Base-by-base conservation (phyloP, 2,113 vertebrate genomes). In the Herpailurus yagouaroundi region DNA sequence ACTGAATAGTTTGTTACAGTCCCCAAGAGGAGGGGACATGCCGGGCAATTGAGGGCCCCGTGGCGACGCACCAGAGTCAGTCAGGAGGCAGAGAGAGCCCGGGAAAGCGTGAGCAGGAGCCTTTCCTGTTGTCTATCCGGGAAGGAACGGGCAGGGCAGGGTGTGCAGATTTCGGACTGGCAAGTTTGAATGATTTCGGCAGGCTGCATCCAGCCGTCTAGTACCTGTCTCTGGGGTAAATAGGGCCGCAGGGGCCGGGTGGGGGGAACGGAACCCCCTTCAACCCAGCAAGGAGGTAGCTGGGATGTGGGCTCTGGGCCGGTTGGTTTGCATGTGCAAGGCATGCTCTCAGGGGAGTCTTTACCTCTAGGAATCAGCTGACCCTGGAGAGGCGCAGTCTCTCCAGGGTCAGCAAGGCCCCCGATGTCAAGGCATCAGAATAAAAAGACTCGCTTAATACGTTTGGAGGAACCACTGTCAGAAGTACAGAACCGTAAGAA, bases 201-300 rank as follows among this genome's bases (percentile, higher is more conserved):
- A 68, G 21, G 31, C 29, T 7, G 1, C 50, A 29, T 60, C 36
- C 21, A 55, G 63, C 12, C 38, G n/a, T 18, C 19, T 66, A 29
- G 23, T 27, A 3, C n/a, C 25, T 23, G 76, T 63, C 50, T 38
- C 52, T 29, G 33, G 52, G 0, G 36, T 74, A 66, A 8, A 21
- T 68, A 48, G 60, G 8, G 8, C 21, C 0, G 19, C 4, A 5
- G 7, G 57, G 57, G 7, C 6, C 6, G 1, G 21, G 8, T 0
- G 23, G 52, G 23, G 45, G 57, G 23, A 13, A 25, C 1, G 27
- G 13, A 50, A n/a, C 12, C 31, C 12, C 0, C 0, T 36, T 36
- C 15, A 10, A 85, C 27, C 27, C 10, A 38, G 5, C 2, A 13
- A 92, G 52, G 25, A 68, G 9, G 16, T 13, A 4, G 31, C 6